Base-by-base conservation (phyloP, 2,888 invertebrate genomes). In the Sylvicola cinctus region DNA sequence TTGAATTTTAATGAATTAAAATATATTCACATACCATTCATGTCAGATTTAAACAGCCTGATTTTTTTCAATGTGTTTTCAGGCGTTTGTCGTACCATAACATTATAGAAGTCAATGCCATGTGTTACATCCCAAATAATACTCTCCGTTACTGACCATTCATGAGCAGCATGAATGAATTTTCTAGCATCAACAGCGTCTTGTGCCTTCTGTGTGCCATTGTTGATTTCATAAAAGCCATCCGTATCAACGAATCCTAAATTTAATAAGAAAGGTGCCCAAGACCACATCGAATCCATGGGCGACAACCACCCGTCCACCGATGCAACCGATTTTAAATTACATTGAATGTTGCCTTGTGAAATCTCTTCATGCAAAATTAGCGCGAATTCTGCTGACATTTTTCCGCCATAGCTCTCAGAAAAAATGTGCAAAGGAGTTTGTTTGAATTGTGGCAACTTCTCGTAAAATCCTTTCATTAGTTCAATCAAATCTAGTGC, bases 331-430 rank as follows among this genome's bases (percentile, higher is more conserved):
- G 87, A 87, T 45, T 65, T 63, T 33, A 91, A 63, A 44, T 79
- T 77, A 27, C 74, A 73, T 31, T 60, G 56, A 16, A 83, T 66
- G 25, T 63, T 61, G 1, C 68, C 69, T 0, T 54, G 54, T 41
- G 64, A 48, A 44, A 79, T 69, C n/a, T 73, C 12, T 10, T 29
- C 3, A 29, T 29, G 13, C 15, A 29, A 29, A 29, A 4, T 16
- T 15, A 15, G 15, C 6, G 76, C 83, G 52, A 88, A 85, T 46
- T 83, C 83, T 1, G 78, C 71, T 0, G 81, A 76, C 85, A 88
- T 88, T 61, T 90, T 91, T 2, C 88, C 90, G 13, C 90, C 90
- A 52, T 90, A 90, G 0, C 87, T 87, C 54, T 91, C 87, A 16
- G 77, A 78, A 47, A 83, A 79, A 39, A 90, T 80, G 49, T 87